Evolutionary conservation across 2,797 vertebrate species (phyloP).

Genomic region (Acipenser transmontanus): DNA sequence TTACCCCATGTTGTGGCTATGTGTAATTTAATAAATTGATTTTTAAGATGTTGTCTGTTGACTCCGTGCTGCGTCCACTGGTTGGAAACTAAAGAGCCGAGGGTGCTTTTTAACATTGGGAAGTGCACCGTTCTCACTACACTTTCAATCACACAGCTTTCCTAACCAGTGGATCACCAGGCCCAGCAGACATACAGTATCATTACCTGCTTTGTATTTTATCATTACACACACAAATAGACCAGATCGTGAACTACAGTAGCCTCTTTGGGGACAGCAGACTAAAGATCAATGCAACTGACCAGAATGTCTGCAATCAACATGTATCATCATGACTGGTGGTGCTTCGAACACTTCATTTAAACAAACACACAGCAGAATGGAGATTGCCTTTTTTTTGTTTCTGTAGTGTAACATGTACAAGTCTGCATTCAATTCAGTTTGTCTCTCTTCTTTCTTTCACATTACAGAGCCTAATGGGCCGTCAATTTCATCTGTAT

Average conservation of each 20-base stretch:
- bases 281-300: constrained; percentile 8
- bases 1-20: too few relatives aligned
- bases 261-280: neutral
- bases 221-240: neutral
- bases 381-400: constrained; percentile 54
- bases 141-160: too few relatives aligned
- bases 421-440: constrained; percentile 41
- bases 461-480: constrained; percentile 57
- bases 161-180: too few relatives aligned
- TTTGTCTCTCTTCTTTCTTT: constrained; percentile 39
- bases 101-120: too few relatives aligned
- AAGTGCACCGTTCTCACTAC: too few relatives aligned
- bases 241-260: neutral
- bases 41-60: too few relatives aligned
- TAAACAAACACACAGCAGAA: constrained; percentile 25
- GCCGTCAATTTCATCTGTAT: constrained; percentile 45
- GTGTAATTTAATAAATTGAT: too few relatives aligned
- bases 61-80: too few relatives aligned
- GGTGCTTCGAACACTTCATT: neutral
- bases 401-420: constrained; percentile 30
- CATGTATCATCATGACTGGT: constrained; percentile 8
- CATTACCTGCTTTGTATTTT: too few relatives aligned
- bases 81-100: too few relatives aligned
- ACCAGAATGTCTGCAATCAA: neutral
- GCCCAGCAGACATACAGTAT: too few relatives aligned